Percentiles rank a stretch among this genome's conserved stretches.
These are phyloP conservation scores for Euwallacea similis DNA, from an alignment of 1,140 invertebrate genomes.

Conservation along the genomic window DNA sequence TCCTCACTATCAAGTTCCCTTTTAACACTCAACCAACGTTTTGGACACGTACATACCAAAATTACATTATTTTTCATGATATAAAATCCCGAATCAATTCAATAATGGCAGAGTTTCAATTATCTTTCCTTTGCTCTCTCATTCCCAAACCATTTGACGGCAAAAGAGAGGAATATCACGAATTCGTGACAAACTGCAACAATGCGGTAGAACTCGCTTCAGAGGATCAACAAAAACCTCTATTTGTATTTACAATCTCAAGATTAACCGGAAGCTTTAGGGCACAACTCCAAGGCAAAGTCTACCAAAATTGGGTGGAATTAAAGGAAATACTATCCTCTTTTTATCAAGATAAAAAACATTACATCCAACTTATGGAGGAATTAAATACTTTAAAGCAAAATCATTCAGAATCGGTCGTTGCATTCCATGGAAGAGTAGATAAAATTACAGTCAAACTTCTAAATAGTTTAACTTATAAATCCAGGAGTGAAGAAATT, in stretches of 20 bases:
- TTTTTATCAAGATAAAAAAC: constrained; percentile 29
- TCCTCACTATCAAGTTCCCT: background rate
- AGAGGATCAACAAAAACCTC: constrained; percentile 9
- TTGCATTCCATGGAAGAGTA: constrained; percentile 19
- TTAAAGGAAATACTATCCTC: constrained; percentile 26
- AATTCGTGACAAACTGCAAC: constrained; percentile 37
- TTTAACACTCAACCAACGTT: background rate
- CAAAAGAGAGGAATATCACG: constrained; percentile 18
- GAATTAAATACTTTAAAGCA: constrained; percentile 34
- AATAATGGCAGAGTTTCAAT: constrained; percentile 9
- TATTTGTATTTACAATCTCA: constrained; percentile 28
- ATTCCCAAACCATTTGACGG: constrained; percentile 33
- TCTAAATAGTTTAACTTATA: constrained; percentile 16
- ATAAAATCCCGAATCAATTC: background rate
- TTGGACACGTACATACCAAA: background rate
- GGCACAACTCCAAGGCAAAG: constrained; percentile 21
- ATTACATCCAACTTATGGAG: constrained; percentile 23
- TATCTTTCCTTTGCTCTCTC: constrained; percentile 20
- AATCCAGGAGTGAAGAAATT: constrained; percentile 5
- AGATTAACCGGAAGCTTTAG: constrained; percentile 33
- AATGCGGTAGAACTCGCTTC: constrained; percentile 18
- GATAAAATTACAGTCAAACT: constrained; percentile 14
- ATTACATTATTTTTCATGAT: background rate
- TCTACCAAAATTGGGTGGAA: constrained; percentile 18
- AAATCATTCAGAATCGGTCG: constrained; percentile 20